Evolutionary conservation across 2,797 vertebrate genomes (phyloP).

Genomic region (Limnodromus scolopaceus): DNA sequence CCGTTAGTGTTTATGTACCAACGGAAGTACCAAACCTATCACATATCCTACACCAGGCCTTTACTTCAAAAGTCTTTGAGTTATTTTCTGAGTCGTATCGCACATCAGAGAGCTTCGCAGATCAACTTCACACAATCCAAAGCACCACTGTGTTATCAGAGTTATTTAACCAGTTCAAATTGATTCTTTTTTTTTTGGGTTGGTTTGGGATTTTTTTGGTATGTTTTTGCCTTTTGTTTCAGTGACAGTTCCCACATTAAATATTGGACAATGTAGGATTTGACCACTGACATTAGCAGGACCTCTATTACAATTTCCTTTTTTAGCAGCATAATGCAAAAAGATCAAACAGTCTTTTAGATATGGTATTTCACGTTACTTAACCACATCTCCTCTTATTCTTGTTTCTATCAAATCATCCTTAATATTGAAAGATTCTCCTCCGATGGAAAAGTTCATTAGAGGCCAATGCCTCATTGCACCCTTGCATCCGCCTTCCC

Average conservation of each 20-base stretch:
- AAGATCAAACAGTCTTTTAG: neutral
- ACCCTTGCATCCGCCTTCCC: neutral
- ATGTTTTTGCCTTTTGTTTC: neutral
- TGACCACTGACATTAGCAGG: neutral
- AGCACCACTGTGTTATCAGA: neutral
- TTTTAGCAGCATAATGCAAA: neutral
- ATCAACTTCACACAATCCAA: neutral
- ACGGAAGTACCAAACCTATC: neutral
- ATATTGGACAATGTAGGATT: neutral
- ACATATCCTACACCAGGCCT: no score
- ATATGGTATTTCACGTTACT: rapidly evolving
- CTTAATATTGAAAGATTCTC: neutral
- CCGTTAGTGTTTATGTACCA: neutral
- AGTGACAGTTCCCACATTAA: neutral
- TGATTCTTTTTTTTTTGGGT: neutral
- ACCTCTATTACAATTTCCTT: neutral
- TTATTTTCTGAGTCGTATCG: neutral
- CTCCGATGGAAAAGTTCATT: neutral
- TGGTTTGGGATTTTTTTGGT: neutral
- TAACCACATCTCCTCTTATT: neutral
- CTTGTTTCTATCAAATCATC: neutral
- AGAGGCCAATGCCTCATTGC: neutral
- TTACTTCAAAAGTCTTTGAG: neutral
- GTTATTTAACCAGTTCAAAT: neutral
- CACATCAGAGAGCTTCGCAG: neutral